phyloP scores from a whole-genome alignment of 2,113 vertebrate genomes.

The Syngnathus floridae region DNA sequence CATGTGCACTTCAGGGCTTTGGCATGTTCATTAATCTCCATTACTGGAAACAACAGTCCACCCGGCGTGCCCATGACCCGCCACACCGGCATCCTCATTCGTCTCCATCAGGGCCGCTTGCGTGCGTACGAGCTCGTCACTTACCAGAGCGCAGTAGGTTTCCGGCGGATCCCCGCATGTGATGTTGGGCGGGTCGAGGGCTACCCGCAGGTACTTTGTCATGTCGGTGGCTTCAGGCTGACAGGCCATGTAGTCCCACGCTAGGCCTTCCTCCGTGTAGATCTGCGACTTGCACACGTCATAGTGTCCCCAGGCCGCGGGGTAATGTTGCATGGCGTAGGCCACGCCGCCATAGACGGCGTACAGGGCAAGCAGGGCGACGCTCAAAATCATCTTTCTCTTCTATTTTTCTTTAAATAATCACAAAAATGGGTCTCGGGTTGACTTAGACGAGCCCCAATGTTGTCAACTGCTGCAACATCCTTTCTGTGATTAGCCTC shows the following conservation, averaged over 20 bases:
- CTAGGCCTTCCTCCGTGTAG: constrained; percentile 92
- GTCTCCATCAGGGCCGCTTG: constrained; percentile 55
- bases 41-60: constrained; percentile 18
- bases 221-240: constrained; percentile 96
- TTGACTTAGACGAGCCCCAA: constrained; percentile 30
- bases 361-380: constrained; percentile 81
- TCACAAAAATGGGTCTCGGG: constrained; percentile 8
- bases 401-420: constrained; percentile 10
- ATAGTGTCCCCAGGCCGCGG: constrained; percentile 93
- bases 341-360: constrained; percentile 81
- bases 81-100: constrained; percentile 58
- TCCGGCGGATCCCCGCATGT: constrained; percentile 97
- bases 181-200: constrained; percentile 90
- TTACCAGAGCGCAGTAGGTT: constrained; percentile 97
- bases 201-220: constrained; percentile 93
- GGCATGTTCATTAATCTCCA: constrained; percentile 50
- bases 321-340: constrained; percentile 88
- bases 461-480: constrained; percentile 41
- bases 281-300: constrained; percentile 96
- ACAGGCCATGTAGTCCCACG: constrained; percentile 99
- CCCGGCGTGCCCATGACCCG: constrained; percentile 26
- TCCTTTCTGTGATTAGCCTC: constrained; percentile 40
- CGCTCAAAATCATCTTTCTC: constrained; percentile 79
- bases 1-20: constrained; percentile 3
- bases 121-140: constrained; percentile 61